Percentiles rank a stretch among this genome's conserved stretches.
Evolutionary conservation across 2,797 vertebrate genomes (phyloP).

Genomic region (Hypotaenidia philippensis): DNA sequence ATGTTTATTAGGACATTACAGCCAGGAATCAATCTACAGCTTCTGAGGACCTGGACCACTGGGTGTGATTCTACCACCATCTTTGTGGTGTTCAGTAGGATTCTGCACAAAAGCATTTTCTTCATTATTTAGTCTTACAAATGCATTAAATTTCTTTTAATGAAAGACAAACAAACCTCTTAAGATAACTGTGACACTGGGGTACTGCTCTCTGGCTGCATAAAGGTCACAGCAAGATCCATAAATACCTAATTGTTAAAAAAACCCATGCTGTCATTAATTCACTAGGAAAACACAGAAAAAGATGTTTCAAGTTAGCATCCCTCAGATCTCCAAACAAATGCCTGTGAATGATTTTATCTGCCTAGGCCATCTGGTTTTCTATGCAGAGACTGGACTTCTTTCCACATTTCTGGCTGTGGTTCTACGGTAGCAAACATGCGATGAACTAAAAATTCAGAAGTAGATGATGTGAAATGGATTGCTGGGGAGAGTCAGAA

Average conservation of each 20-base stretch:
- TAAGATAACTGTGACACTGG: neutral
- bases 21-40: neutral
- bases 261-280: neutral
- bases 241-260: neutral
- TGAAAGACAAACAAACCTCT: neutral
- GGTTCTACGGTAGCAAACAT: neutral
- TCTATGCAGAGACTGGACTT: neutral
- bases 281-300: constrained; percentile 5
- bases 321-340: constrained; percentile 41
- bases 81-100: neutral
- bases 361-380: constrained; percentile 1
- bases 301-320: constrained; percentile 43
- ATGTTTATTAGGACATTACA: neutral
- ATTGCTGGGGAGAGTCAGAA: neutral
- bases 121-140: neutral
- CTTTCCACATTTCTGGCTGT: constrained; percentile 2
- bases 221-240: neutral
- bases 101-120: neutral
- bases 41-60: neutral
- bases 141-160: neutral
- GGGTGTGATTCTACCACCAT: neutral
- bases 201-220: neutral
- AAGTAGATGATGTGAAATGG: neutral
- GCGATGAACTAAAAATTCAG: neutral
- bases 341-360: constrained; percentile 28